Percentiles rank a stretch among this genome's conserved stretches.
phyloP scores from a whole-genome alignment of 2,113 vertebrate genomes.

The Calyptommatus sinebrachiatus region DNA sequence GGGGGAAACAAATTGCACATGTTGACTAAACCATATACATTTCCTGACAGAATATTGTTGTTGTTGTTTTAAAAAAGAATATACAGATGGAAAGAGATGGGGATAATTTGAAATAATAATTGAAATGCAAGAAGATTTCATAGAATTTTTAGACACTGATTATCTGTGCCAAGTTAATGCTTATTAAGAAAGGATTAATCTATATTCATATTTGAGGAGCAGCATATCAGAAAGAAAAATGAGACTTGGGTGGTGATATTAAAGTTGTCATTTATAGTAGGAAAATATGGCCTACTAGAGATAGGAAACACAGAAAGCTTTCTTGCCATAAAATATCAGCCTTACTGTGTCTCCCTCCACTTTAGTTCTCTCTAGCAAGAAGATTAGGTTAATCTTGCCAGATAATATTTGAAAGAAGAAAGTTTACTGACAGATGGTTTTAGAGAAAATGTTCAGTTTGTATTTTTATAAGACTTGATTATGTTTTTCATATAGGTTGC shows the following conservation, averaged over 20 bases:
- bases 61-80: too few relatives aligned
- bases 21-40: slow-evolving; percentile 42
- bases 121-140: slow-evolving; percentile 75
- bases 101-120: slow-evolving; percentile 70
- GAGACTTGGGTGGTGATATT: slow-evolving; percentile 75
- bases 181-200: slow-evolving; percentile 91
- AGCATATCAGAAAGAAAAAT: slow-evolving; percentile 79
- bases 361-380: slow-evolving; percentile 47
- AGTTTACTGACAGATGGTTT: slow-evolving; percentile 47
- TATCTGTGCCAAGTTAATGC: slow-evolving; percentile 78
- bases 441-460: slow-evolving; percentile 41
- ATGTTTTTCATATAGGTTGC: slow-evolving; percentile 10
- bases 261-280: slow-evolving; percentile 78
- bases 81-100: slow-evolving; percentile 4
- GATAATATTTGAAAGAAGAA: slow-evolving; percentile 56
- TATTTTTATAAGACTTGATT: slow-evolving; percentile 33
- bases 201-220: slow-evolving; percentile 81
- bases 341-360: slow-evolving; percentile 46
- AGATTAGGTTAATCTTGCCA: slow-evolving; percentile 66
- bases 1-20: slow-evolving; percentile 50
- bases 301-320: slow-evolving; percentile 76
- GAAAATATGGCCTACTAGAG: slow-evolving; percentile 83
- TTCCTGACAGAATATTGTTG: slow-evolving; percentile 57
- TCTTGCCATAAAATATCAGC: slow-evolving; percentile 64
- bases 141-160: slow-evolving; percentile 85